phyloP scores from a whole-genome alignment of 2,888 invertebrate species.

The Athrips mouffetella region DNA sequence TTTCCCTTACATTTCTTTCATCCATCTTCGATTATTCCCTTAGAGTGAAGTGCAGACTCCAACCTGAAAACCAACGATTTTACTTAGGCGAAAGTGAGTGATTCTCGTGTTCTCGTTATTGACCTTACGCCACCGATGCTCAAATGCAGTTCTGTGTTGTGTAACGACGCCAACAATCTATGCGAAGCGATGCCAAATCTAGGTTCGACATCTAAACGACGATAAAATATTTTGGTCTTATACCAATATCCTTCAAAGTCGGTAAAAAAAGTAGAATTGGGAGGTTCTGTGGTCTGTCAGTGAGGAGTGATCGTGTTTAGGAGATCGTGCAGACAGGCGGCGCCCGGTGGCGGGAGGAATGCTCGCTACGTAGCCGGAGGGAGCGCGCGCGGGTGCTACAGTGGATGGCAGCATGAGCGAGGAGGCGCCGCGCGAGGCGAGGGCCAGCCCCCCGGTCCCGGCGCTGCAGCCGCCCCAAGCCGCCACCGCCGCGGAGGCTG shows the following conservation, averaged over 20 bases:
- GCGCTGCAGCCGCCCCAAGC: constrained; percentile 19
- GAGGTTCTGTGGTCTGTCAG: background rate
- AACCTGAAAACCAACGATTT: constrained; percentile 11
- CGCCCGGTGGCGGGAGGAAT: constrained; percentile 28
- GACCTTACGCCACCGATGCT: constrained; percentile 65
- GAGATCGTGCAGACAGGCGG: constrained; percentile 16
- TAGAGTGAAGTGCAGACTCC: constrained; percentile 24
- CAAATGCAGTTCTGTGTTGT: constrained; percentile 63
- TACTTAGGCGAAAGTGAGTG: constrained; percentile 37
- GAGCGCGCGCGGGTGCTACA: constrained; percentile 36
- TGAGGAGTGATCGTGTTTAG: background rate
- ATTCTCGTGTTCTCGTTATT: constrained; percentile 55
- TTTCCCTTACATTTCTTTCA: constrained; percentile 49
- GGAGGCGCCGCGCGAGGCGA: constrained; percentile 58
- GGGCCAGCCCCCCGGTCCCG: constrained; percentile 31
- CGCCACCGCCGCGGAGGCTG: constrained; percentile 31
- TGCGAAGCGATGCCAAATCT: constrained; percentile 62
- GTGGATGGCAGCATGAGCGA: constrained; percentile 67
- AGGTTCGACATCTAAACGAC: constrained; percentile 36
- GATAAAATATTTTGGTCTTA: constrained; percentile 27
- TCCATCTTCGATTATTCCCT: constrained; percentile 33
- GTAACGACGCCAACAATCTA: constrained; percentile 69
- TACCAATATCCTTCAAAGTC: too few relatives aligned
- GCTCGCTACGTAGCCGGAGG: constrained; percentile 22
- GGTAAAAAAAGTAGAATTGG: too few relatives aligned